Evolutionary conservation across 2,888 invertebrate genomes (phyloP).

Genomic region (Agrenia bidenticulata): DNA sequence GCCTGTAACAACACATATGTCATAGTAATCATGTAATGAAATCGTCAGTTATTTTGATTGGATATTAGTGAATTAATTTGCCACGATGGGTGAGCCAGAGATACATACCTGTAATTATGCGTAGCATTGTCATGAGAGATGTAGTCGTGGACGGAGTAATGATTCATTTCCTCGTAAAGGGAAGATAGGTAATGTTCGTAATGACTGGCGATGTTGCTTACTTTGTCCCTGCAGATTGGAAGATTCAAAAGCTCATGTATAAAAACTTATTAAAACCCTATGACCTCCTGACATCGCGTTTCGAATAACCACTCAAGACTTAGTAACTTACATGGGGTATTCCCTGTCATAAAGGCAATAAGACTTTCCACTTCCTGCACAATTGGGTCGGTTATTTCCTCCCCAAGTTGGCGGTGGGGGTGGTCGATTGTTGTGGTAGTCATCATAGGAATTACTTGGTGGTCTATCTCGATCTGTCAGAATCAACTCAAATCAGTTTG

Average conservation of each 20-base stretch:
- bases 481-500: no score
- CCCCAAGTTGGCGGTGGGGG: constrained; percentile 24
- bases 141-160: constrained; percentile 53
- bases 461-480: constrained; percentile 22
- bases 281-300: no score
- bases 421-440: constrained; percentile 39
- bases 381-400: constrained; percentile 38
- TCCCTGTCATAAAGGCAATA: constrained; percentile 54
- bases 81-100: background rate
- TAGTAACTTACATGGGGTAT: constrained; percentile 53
- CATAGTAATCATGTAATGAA: background rate
- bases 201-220: constrained; percentile 53
- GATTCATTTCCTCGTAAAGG: constrained; percentile 54
- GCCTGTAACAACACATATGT: constrained; percentile 35
- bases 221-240: constrained; percentile 53
- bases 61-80: no score
- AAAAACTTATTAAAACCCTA: no score
- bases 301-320: background rate
- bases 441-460: constrained; percentile 39
- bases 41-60: no score
- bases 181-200: constrained; percentile 53
- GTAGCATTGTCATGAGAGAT: constrained; percentile 54
- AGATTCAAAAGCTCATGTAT: no score
- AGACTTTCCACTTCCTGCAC: constrained; percentile 47
- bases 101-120: constrained; percentile 53